Base-by-base conservation (phyloP, 2,797 vertebrate species). In the Enteromius anoplus region DNA sequence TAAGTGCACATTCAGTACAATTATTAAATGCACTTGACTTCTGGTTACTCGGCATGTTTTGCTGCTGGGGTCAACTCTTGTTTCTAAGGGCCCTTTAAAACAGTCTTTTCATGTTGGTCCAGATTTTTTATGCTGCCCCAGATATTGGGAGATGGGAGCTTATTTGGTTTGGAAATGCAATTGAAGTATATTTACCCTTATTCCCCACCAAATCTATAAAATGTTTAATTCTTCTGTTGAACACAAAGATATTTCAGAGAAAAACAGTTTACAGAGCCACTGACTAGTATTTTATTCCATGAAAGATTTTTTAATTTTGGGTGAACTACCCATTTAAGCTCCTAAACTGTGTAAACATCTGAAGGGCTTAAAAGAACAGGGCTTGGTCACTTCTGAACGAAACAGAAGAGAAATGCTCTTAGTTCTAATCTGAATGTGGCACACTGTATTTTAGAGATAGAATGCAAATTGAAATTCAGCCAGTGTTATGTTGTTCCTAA, bases 381-480 rank as follows among this genome's bases (percentile, higher is more conserved):
- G 15, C 62, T 17, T 64, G 40, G 40, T n/a, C 15, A 68, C 17
- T 40, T 42, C 19, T 53, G 5, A 34, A 51, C 1, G 3, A 4
- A 73, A 32, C 14, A 72, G 12, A 72, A 4, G 15, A 32, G 2
- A 29, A 45, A 72, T n/a, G 5, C 29, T n/a, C 34, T 11, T 3
- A 75, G 3, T 75, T 55, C 17, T 71, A 75, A 37, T n/a, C 26
- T 29, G 11, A 53, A 73, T 11, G 1, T 73, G 17, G 4, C 8
- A 1, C 4, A 53, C 26, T 34, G 17, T 53, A 21, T 53, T 75
- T 75, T 55, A 75, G 17, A 55, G 49, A 55, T 34, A 66, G 14
- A 66, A 34, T n/a, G 15, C 71, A 37, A 37, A 75, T 55, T 75
- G 10, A 75, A 53, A 75, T 75, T 55, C 72, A 55, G 49, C 11